Percentiles rank a stretch among this genome's conserved stretches.
These are phyloP conservation scores for Ladona fulva DNA, from an alignment of 1,140 invertebrate genomes.

Conservation along the genomic window DNA sequence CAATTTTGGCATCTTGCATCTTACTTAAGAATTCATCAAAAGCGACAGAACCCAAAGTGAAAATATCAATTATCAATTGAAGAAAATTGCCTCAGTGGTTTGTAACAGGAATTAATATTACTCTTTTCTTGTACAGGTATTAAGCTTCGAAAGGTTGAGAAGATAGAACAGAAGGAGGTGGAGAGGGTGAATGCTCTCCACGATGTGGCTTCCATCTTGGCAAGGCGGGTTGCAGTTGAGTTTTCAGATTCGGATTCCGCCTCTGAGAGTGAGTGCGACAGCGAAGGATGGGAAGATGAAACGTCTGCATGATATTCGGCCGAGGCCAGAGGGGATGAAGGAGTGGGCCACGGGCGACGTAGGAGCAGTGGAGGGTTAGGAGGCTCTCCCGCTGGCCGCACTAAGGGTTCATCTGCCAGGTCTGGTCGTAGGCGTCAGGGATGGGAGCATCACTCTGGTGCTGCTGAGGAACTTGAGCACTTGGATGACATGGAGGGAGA, in stretches of 20 bases:
- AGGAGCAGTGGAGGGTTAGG: not conserved
- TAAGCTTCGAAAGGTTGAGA: conserved; percentile 86
- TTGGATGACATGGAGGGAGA: not conserved
- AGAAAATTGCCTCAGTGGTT: too few species aligned
- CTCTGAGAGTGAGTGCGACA: conserved; percentile 59
- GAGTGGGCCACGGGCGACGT: not conserved
- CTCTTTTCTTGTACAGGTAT: conserved; percentile 54
- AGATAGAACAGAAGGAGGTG: conserved; percentile 70
- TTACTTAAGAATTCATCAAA: too few species aligned
- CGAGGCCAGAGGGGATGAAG: not conserved
- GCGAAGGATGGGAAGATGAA: conserved; percentile 60
- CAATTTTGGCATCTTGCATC: too few species aligned
- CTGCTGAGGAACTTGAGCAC: not conserved
- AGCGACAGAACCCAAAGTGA: too few species aligned
- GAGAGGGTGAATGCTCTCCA: conserved; percentile 64
- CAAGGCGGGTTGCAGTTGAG: conserved; percentile 86
- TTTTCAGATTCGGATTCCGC: conserved; percentile 88
- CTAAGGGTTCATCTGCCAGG: not conserved
- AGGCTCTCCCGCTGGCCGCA: not conserved
- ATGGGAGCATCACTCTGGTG: not conserved
- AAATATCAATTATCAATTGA: too few species aligned
- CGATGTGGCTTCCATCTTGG: conserved; percentile 92
- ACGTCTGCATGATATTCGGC: conserved; percentile 31
- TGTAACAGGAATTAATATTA: not conserved
- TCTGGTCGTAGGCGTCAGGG: not conserved